Conservation (phyloP, 2,888 invertebrate species). For the Lottia scabra region DNA sequence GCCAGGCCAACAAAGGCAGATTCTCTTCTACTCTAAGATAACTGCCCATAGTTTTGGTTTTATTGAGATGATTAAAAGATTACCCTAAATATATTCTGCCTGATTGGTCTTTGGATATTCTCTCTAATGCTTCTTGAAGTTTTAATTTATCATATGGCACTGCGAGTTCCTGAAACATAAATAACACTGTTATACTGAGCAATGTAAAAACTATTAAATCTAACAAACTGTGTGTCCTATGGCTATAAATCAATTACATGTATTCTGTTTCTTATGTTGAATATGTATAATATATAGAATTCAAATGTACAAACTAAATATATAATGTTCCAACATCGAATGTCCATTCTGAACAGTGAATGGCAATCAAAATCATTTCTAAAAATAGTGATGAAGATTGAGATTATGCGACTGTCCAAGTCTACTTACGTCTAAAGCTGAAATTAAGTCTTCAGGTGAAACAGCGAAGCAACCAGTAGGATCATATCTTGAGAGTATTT, state of each 20-base stretch:
- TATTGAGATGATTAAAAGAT: background rate
- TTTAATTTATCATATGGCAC: conserved; percentile 56
- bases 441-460: conserved; percentile 57
- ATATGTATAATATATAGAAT: too few species aligned
- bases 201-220: too few species aligned
- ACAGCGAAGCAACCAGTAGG: conserved; percentile 47
- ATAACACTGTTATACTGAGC: background rate
- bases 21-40: too few species aligned
- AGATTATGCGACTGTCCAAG: background rate
- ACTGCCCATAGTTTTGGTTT: too few species aligned
- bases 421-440: conserved; percentile 56
- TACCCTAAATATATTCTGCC: conserved; percentile 65
- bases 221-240: too few species aligned
- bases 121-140: conserved; percentile 49
- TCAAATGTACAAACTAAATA: too few species aligned
- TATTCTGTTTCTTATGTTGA: too few species aligned
- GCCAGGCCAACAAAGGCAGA: too few species aligned
- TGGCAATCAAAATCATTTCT: too few species aligned
- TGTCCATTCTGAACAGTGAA: background rate
- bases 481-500: conserved; percentile 60
- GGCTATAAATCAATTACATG: too few species aligned
- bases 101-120: conserved; percentile 48
- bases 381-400: background rate
- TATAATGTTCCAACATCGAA: too few species aligned
- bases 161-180: conserved; percentile 54